Base-by-base conservation (phyloP, 1,140 invertebrate genomes). In the Atopsyche davidsoni region DNA sequence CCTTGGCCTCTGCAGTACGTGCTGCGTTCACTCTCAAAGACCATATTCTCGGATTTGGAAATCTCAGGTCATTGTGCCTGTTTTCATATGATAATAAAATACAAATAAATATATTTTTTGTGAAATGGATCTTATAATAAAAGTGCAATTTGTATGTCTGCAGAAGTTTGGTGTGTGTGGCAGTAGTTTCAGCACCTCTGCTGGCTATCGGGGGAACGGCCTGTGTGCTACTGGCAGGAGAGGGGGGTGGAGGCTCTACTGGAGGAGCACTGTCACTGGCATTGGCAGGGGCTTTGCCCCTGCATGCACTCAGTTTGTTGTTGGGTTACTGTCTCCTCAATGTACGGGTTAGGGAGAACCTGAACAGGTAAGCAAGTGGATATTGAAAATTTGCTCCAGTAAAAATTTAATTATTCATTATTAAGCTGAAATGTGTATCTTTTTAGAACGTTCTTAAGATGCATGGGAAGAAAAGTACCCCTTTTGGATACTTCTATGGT, bases 21-120 rank as follows among this genome's bases (percentile, higher is more conserved):
- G 92, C 92, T 3, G 92, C 92, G 16, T 92, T 94, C 62, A 90
- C 89, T 11, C 78, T 93, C 17, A 90, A 91, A 64, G 89, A 92
- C 59, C 88, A 92, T 59, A 84, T 94, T 6, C 79, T 89, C 41
- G 92, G 92, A 44, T 92, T 94, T 63, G 89, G 90, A 19, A 91
- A 92, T 66, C 69, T 96, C 35, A 82, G 83, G 83, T 86, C n/a
- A n/a, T n/a, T n/a, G n/a, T n/a, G n/a, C n/a, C n/a, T n/a, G n/a
- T n/a, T n/a, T 18, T 41, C 17, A 19, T 10, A 6, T 13, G 14
- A 41, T 41, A 6, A 10, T 21, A 41, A 13, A 18, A 9, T 38
- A 4, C 36, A 31, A 21, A 23, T 31, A 49, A 41, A 32, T 18
- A 32, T 49, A 34, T 46, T 36, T 7, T 36, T 36, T n/a, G n/a